Evolutionary conservation across 2,888 invertebrate genomes (phyloP).

Genomic region (Andrena praecox): DNA sequence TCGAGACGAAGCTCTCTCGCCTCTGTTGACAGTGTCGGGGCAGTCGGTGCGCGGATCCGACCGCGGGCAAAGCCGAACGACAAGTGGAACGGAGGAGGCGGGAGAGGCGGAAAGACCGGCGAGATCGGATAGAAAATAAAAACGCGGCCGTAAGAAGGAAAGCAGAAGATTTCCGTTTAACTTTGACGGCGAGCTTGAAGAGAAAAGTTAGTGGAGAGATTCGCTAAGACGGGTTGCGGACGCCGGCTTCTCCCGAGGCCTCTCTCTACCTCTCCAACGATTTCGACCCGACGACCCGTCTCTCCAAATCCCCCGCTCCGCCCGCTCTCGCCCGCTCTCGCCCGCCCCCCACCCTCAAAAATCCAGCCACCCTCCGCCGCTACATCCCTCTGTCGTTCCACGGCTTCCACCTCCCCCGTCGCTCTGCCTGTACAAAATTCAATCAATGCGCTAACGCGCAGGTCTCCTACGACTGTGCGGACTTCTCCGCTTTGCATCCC

Average conservation of each 20-base stretch:
- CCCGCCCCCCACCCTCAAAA: constrained; percentile 65
- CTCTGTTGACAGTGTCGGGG: constrained; percentile 40
- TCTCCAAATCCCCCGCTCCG: constrained; percentile 64
- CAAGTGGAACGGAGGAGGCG: background rate
- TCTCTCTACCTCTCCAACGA: constrained; percentile 36
- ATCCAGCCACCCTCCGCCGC: constrained; percentile 47
- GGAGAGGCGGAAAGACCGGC: background rate
- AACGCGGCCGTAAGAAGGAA: constrained; percentile 26
- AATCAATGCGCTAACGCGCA: constrained; percentile 77
- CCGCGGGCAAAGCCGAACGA: constrained; percentile 28
- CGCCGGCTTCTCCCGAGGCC: constrained; percentile 42
- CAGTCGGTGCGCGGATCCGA: constrained; percentile 27
- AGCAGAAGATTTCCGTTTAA: constrained; percentile 64
- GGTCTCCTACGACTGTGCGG: constrained; percentile 63
- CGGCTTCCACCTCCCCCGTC: constrained; percentile 44
- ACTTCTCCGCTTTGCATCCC: constrained; percentile 48
- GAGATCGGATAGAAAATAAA: background rate
- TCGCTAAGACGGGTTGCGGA: constrained; percentile 57
- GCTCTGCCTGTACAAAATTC: constrained; percentile 73
- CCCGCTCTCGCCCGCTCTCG: constrained; percentile 11
- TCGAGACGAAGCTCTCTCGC: constrained; percentile 12
- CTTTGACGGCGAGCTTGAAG: constrained; percentile 61
- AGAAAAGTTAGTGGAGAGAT: constrained; percentile 50
- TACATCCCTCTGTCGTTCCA: constrained; percentile 20
- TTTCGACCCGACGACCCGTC: constrained; percentile 62